Conservation (phyloP, 2,797 vertebrate genomes). For the Aplochiton taeniatus region DNA sequence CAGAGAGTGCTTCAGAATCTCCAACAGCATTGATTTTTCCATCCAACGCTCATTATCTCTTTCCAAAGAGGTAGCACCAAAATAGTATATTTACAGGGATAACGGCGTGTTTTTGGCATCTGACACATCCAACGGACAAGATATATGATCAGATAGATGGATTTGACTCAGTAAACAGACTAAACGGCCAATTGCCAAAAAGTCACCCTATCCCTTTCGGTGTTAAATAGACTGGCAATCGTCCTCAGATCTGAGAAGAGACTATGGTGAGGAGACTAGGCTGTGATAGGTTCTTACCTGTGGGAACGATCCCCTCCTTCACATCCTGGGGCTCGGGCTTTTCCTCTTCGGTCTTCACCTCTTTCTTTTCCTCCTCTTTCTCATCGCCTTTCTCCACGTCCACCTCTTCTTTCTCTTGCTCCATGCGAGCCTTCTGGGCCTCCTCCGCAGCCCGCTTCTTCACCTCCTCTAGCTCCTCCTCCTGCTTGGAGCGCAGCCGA, state of each 20-base stretch:
- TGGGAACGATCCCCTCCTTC: slow-evolving; percentile 61
- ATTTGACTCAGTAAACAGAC: no score
- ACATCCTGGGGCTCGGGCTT: slow-evolving; percentile 45
- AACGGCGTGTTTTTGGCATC: no score
- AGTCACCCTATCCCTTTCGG: no score
- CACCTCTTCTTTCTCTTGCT: slow-evolving; percentile 73
- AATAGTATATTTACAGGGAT: no score
- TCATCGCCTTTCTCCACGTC: slow-evolving; percentile 47
- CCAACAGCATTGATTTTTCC: no score
- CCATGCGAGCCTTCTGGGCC: slow-evolving; percentile 70
- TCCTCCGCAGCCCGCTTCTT: slow-evolving; percentile 82
- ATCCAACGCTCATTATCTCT: no score
- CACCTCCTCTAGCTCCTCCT: slow-evolving; percentile 84
- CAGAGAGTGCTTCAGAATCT: no score
- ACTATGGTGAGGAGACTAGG: neutral
- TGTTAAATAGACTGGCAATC: no score
- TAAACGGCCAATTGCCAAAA: no score
- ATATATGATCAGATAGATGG: no score
- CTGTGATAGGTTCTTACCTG: slow-evolving; percentile 75
- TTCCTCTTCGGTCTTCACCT: slow-evolving; percentile 48
- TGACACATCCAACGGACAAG: no score
- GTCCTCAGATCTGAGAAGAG: neutral
- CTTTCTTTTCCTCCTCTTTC: slow-evolving; percentile 63
- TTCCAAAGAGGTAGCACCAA: no score
- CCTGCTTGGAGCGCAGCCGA: slow-evolving; percentile 82